These are phyloP conservation scores for Spatulosminthurus flaviceps DNA, from an alignment of 2,888 invertebrate genomes.

Conservation along the genomic window DNA sequence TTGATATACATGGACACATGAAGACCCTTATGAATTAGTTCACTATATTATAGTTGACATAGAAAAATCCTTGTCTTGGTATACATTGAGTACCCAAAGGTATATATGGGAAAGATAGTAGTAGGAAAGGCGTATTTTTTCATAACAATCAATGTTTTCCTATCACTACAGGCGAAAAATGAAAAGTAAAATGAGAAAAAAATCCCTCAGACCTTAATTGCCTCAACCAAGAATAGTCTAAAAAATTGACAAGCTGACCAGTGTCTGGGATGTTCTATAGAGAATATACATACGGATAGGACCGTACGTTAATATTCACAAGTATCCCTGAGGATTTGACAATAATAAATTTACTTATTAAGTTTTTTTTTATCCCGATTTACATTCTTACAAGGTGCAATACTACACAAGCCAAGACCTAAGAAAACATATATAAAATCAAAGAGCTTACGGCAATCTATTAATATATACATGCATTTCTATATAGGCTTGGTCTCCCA, in stretches of 20 bases:
- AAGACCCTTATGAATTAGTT: too few species aligned
- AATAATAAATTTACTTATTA: conserved; percentile 18
- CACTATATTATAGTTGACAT: too few species aligned
- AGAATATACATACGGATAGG: too few species aligned
- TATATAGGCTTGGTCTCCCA: too few species aligned
- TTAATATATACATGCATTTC: background rate
- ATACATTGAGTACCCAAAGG: too few species aligned
- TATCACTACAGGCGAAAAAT: background rate
- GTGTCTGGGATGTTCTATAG: background rate
- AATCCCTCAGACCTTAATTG: background rate
- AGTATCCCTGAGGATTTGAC: conserved; percentile 11
- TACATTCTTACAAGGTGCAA: background rate
- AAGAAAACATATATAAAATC: background rate
- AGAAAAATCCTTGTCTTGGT: too few species aligned
- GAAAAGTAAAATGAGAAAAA: background rate
- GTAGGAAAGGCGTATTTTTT: too few species aligned
- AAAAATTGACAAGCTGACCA: conserved; percentile 18
- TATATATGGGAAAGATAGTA: too few species aligned
- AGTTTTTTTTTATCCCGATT: background rate
- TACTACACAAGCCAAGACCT: too few species aligned
- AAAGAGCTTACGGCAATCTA: background rate
- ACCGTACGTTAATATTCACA: too few species aligned
- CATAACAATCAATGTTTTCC: too few species aligned
- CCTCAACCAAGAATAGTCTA: conserved; percentile 13
- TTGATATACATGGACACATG: too few species aligned